Evolutionary conservation across 2,113 vertebrate genomes (phyloP).

Genomic region (Callopanchax toddi): DNA sequence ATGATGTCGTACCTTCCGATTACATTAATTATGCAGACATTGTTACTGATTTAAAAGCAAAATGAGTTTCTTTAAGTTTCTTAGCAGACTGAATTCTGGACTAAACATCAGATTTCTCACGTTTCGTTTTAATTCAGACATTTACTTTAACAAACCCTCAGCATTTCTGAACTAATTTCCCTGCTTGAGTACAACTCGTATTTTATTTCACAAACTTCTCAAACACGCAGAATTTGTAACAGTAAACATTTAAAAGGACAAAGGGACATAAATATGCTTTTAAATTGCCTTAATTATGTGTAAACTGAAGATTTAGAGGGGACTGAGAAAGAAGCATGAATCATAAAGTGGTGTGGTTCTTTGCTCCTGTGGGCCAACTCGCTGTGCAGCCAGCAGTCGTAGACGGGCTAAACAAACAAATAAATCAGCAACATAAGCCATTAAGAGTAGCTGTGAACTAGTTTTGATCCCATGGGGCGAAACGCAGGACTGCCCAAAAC

Average conservation of each 20-base stretch:
- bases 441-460: conserved; percentile 6
- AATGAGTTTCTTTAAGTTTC: no score
- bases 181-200: neutral
- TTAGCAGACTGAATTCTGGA: neutral
- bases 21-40: no score
- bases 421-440: conserved; percentile 26
- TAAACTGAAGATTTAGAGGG: conserved; percentile 41
- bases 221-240: neutral
- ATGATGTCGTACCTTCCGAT: no score
- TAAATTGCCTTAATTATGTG: conserved; percentile 15
- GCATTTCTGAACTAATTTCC: neutral
- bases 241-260: conserved; percentile 13
- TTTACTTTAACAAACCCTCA: conserved; percentile 14
- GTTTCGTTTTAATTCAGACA: conserved; percentile 12
- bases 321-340: conserved; percentile 31
- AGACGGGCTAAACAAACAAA: conserved; percentile 35
- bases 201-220: neutral
- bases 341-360: conserved; percentile 38
- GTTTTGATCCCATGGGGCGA: conserved; percentile 4
- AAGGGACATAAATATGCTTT: conserved; percentile 23
- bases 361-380: conserved; percentile 19
- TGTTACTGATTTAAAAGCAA: no score
- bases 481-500: neutral
- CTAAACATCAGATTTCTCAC: conserved; percentile 1
- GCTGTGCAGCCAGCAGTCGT: conserved; percentile 16